Evolutionary conservation across 2,888 invertebrate genomes (phyloP), one percentile per base, ranked within the genome.

Genomic region (Cantharis rufa): DNA sequence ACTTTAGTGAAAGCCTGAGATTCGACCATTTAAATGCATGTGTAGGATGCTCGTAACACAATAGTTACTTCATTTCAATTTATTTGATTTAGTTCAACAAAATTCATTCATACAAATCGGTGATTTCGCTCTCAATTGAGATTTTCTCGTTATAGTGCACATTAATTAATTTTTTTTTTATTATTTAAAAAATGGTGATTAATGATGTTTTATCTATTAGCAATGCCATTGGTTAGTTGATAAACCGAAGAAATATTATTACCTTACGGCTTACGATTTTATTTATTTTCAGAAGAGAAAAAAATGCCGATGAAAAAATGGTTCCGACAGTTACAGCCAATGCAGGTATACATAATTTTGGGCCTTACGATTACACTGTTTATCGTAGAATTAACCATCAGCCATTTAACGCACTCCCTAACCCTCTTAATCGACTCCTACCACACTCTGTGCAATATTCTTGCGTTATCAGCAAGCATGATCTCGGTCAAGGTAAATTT

Each of bases 381-480:
- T 89, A 88, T 94, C 81, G 92, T 95, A 3, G 95, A 98, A 85
- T 90, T 98, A 83, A 91, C 95, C 81, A 93, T 96, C 10, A 96
- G 97, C 78, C 95, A 98, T 88, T 90, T 96, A 83, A 96, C 97
- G 1, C 96, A 98, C 88, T 95, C 97, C 0, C 91, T 98, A 70
- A 97, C 98, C 0, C 91, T 98, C 11, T 92, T 98, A 69, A 95
- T 97, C 82, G 96, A 97, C 87, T 94, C 97, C 10, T 98, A 98
- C 89, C 97, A 98, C 89, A 96, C 97, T 91, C 91, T 98, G 71
- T 98, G 97, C 88, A 95, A 98, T 85, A 94, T 98, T 61, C 92
- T 98, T 74, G 96, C 97, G 10, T 91, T 98, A 74, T 89, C 92
- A 63, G 94, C 95, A 32, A 95, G 94, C 84, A 92, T 96, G 83